Evolutionary conservation across 2,113 vertebrate species (phyloP).

Genomic region (Strigops habroptila): DNA sequence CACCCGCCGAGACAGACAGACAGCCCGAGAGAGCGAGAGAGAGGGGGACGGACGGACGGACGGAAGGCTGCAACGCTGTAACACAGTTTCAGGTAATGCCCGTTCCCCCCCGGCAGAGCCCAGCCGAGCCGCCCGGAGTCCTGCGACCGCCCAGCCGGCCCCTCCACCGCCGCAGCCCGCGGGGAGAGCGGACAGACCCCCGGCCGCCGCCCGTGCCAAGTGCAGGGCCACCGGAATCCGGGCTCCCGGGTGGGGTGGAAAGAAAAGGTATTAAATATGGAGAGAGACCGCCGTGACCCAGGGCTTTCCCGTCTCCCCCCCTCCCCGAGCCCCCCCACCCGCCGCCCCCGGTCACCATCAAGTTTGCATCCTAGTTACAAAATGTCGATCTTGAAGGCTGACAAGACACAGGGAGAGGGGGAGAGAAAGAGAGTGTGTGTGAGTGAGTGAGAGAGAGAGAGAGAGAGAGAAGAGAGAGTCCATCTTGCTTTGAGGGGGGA

Average conservation of each 20-base stretch:
- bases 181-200: conserved; percentile 13
- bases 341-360: conserved; percentile 70
- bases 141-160: neutral
- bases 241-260: conserved; percentile 48
- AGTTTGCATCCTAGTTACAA: conserved; percentile 87
- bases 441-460: conserved; percentile 60
- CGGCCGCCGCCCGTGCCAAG: conserved; percentile 43
- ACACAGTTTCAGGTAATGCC: conserved; percentile 61
- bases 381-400: conserved; percentile 90
- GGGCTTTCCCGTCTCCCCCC: neutral
- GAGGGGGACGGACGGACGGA: neutral
- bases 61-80: neutral
- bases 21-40: neutral
- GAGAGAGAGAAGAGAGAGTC: conserved; percentile 84
- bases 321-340: neutral
- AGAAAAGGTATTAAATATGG: conserved; percentile 59
- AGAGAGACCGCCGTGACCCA: conserved; percentile 51
- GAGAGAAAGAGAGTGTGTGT: conserved; percentile 64
- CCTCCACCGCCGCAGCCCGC: conserved; percentile 28
- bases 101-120: neutral
- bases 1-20: neutral
- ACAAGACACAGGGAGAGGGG: conserved; percentile 83
- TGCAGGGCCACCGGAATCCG: conserved; percentile 61
- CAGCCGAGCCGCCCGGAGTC: conserved; percentile 23
- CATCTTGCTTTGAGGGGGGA: conserved; percentile 92